Base-by-base conservation (phyloP, 2,797 vertebrate genomes). In the Sciurus carolinensis region DNA sequence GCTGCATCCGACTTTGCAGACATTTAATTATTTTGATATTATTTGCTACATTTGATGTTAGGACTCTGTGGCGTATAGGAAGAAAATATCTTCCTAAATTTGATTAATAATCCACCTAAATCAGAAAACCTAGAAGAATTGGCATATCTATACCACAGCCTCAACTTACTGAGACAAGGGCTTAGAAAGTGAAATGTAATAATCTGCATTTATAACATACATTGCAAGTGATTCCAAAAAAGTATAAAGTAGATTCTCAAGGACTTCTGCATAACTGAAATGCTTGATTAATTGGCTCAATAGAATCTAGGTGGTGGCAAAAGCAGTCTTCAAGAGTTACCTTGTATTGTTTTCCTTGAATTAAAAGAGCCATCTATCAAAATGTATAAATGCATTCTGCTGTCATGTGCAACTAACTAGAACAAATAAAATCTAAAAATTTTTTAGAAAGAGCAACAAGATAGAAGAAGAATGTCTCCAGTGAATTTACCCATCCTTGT, bases 121-220 rank as follows among this genome's bases (percentile, higher is more conserved):
- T 91, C 33, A 94, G 33, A 87, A 93, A 95, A 42, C 22, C 17
- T 81, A 30, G 30, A 26, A 95, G 90, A 44, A 54, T 0, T 52
- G 13, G 1, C 33, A 24, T 20, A 7, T 77, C 11, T 9, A 36
- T 69, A 30, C 1, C 0, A 17, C 44, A 28, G 50, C 20, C 2
- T 73, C 91, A 54, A 79, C 20, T 69, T 71, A 66, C 72, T 62
- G 10, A 87, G n/a, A 79, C 42, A 85, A 75, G 66, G 59, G 39
- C 13, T 67, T 7, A 39, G 62, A 85, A 15, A 79, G 14, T 42
- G 20, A 89, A 7, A 1, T 18, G n/a, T 90, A 26, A 52, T 92
- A 67, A 71, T 79, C 64, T 79, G n/a, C 59, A 79, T 39, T 90
- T 69, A 36, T 33, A 24, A 47, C 7, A 64, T 12, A 4, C 10